Conservation (phyloP, 2,797 vertebrate species). For the Chelonia mydas region DNA sequence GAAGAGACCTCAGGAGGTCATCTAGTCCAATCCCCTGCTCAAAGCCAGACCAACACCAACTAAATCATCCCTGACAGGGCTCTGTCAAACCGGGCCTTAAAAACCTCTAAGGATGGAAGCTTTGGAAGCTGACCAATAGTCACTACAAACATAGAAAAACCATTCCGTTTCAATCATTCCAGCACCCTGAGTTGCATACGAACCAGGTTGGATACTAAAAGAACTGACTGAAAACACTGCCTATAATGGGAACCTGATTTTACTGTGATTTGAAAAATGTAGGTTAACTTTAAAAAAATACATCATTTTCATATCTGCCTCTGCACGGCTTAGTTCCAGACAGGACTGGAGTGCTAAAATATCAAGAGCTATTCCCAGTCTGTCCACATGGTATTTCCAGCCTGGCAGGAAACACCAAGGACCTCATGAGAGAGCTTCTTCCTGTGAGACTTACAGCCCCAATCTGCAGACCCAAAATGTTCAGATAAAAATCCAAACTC, state of each 20-base stretch:
- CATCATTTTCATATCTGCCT: not conserved
- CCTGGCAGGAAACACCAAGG: not conserved
- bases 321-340: not conserved
- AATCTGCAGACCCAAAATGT: not conserved
- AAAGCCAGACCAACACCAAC: no score
- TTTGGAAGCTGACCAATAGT: accelerated
- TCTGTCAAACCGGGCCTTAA: no score
- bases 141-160: not conserved
- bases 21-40: no score
- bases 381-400: not conserved
- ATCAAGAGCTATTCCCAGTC: conserved; percentile 21
- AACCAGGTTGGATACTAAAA: not conserved
- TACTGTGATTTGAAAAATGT: not conserved
- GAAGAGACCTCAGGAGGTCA: no score
- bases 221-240: accelerated
- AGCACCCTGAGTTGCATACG: accelerated
- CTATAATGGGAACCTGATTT: accelerated
- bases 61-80: no score
- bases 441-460: conserved; percentile 43
- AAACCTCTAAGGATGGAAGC: no score
- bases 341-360: not conserved
- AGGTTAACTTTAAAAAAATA: not conserved
- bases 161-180: accelerated
- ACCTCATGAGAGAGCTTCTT: not conserved
- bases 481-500: conserved; percentile 29